These are phyloP conservation scores for Prionailurus bengalensis DNA, from an alignment of 2,113 vertebrate species.

Conservation along the genomic window DNA sequence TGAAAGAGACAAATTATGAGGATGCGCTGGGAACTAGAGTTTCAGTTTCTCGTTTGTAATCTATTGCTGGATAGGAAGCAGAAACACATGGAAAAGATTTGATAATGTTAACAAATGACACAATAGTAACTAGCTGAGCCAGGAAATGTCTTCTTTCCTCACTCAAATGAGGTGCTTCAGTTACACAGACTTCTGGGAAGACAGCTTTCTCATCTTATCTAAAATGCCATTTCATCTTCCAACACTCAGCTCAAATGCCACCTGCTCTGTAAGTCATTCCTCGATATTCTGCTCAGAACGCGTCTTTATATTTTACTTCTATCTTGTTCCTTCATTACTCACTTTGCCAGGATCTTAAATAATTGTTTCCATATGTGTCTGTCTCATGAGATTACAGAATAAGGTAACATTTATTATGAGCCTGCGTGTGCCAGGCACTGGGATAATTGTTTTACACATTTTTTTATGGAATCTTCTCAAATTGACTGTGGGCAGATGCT, in stretches of 20 bases:
- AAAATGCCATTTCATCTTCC: conserved; percentile 7
- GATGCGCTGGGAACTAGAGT: not conserved
- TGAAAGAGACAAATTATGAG: not conserved
- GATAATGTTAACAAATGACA: conserved; percentile 81
- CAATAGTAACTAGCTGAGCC: conserved; percentile 40
- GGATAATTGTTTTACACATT: conserved; percentile 54
- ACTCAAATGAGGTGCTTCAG: conserved; percentile 6
- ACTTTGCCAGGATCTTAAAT: conserved; percentile 23
- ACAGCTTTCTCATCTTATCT: not conserved
- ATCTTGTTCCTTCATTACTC: conserved; percentile 37
- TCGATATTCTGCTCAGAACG: not conserved
- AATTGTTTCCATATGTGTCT: conserved; percentile 52
- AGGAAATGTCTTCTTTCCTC: conserved; percentile 44
- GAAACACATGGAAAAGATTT: conserved; percentile 69
- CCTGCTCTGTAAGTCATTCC: not conserved
- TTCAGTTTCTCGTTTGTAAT: conserved; percentile 12
- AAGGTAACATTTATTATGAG: not conserved
- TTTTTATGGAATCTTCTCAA: conserved; percentile 39
- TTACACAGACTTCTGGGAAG: conserved; percentile 58
- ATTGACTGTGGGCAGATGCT: not conserved
- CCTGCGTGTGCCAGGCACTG: conserved; percentile 29
- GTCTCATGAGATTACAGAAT: conserved; percentile 45
- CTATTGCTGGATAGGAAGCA: conserved; percentile 78
- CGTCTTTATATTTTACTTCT: not conserved
- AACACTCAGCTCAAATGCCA: not conserved